A percentile compares a stretch with the other conserved stretches of the same genome.
Evolutionary conservation across 2,113 vertebrate genomes (phyloP).

Genomic region (Nettapus auritus): DNA sequence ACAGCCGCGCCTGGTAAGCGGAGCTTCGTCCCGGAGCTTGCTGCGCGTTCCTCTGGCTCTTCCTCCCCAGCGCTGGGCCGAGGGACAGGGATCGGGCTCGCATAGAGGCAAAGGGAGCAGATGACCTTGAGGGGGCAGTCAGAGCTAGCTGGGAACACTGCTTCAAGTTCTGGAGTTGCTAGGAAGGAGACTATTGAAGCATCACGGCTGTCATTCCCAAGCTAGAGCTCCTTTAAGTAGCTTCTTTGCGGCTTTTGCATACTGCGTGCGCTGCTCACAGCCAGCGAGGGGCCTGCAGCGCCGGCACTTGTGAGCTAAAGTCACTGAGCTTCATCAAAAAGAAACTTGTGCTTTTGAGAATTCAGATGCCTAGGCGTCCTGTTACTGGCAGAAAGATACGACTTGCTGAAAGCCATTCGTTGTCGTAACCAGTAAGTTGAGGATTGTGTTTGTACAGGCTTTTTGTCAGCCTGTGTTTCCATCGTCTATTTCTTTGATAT

Average conservation of each 20-base stretch:
- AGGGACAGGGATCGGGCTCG: background rate
- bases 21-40: background rate
- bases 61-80: accelerated
- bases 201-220: background rate
- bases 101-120: background rate
- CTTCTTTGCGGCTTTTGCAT: background rate
- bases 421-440: background rate
- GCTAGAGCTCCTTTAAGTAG: background rate
- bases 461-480: background rate
- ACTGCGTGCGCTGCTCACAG: accelerated
- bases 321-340: background rate
- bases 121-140: background rate
- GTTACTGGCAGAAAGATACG: background rate
- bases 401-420: background rate
- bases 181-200: background rate
- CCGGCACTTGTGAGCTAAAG: background rate
- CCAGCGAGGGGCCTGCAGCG: background rate
- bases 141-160: background rate
- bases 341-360: background rate
- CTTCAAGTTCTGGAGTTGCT: background rate
- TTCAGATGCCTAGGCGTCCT: background rate
- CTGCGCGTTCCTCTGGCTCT: background rate
- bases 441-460: background rate
- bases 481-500: background rate
- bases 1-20: too few relatives aligned